Conservation (phyloP, 2,888 invertebrate species). For the Dryomyza anilis region DNA sequence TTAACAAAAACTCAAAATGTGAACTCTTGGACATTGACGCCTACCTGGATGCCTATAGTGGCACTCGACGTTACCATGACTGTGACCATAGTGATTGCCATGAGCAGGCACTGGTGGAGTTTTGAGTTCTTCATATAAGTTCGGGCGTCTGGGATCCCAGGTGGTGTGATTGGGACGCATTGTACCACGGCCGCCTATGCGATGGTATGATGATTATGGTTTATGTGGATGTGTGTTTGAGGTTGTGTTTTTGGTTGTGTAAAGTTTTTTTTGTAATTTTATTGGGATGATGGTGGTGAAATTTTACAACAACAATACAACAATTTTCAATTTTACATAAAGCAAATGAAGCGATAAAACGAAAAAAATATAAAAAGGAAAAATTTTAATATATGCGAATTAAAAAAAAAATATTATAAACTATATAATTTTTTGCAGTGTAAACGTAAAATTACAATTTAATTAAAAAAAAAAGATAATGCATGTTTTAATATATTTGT, state of each 20-base stretch:
- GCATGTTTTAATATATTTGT: too few relatives aligned
- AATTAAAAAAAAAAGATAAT: not conserved
- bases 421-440: constrained; percentile 4
- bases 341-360: not conserved
- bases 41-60: constrained; percentile 62
- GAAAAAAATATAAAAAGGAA: not conserved
- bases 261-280: constrained; percentile 23
- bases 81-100: constrained; percentile 52
- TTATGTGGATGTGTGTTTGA: not conserved
- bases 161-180: constrained; percentile 70
- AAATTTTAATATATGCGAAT: not conserved
- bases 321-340: not conserved
- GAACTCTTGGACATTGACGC: constrained; percentile 32
- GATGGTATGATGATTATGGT: too few relatives aligned
- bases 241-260: constrained; percentile 12
- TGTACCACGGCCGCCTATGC: constrained; percentile 55
- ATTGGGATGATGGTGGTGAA: constrained; percentile 15
- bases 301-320: constrained; percentile 14
- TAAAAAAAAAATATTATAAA: not conserved
- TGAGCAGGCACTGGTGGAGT: constrained; percentile 67
- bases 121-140: constrained; percentile 83
- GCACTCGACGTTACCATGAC: constrained; percentile 56
- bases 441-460: not conserved
- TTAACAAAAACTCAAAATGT: constrained; percentile 30
- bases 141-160: constrained; percentile 88